phyloP scores from a whole-genome alignment of 2,888 invertebrate genomes.

The Drosophila fungiperda region DNA sequence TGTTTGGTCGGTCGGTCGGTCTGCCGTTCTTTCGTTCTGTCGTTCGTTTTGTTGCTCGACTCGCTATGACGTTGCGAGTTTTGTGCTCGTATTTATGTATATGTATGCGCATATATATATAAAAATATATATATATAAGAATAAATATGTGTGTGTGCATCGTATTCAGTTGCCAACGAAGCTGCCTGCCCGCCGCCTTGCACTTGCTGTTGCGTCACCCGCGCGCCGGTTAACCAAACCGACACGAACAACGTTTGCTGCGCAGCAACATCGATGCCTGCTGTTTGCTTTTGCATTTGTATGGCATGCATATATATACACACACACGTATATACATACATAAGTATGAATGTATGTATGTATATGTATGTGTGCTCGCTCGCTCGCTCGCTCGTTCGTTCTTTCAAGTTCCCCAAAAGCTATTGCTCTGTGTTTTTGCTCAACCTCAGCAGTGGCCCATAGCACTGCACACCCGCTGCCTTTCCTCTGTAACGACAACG shows the following conservation, averaged over 20 bases:
- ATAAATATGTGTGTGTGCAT: conserved; percentile 22
- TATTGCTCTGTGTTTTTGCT: conserved; percentile 67
- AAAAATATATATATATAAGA: neutral
- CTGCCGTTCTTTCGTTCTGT: conserved; percentile 21
- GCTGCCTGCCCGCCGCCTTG: conserved; percentile 64
- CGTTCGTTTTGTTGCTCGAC: conserved; percentile 51
- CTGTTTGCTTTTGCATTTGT: conserved; percentile 60
- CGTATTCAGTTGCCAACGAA: conserved; percentile 73
- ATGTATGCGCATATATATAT: conserved; percentile 16
- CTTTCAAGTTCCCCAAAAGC: conserved; percentile 56
- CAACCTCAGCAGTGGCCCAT: conserved; percentile 59
- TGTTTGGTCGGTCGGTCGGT: conserved; percentile 25
- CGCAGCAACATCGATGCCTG: conserved; percentile 55
- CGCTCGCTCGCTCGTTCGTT: conserved; percentile 28
- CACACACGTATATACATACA: neutral
- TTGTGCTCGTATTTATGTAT: conserved; percentile 56
- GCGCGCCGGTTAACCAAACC: conserved; percentile 55
- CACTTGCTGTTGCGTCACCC: conserved; percentile 80
- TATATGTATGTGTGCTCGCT: conserved; percentile 24
- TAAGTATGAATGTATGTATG: neutral
- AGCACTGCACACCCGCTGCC: conserved; percentile 16
- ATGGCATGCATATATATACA: conserved; percentile 25
- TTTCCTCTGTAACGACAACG: conserved; percentile 28
- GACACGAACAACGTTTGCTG: conserved; percentile 49
- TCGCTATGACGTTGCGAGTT: conserved; percentile 78